Percentiles rank a stretch among this genome's conserved stretches.
phyloP scores from a whole-genome alignment of 2,113 vertebrate genomes.

The Anoplopoma fimbria region DNA sequence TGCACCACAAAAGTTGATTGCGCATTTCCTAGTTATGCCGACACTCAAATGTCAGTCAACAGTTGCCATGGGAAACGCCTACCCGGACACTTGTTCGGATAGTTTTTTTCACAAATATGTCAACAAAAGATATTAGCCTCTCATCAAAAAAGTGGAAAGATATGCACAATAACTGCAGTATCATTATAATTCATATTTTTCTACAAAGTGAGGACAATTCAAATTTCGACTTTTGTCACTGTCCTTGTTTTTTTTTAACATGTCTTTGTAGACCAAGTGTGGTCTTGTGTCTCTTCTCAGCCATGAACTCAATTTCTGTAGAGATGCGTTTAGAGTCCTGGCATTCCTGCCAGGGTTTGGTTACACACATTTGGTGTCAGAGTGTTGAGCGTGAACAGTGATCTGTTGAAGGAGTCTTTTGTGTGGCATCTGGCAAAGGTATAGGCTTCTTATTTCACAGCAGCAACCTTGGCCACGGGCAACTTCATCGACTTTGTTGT shows the following conservation, averaged over 20 bases:
- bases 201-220: neutral
- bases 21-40: neutral
- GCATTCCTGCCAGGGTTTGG: conserved; percentile 60
- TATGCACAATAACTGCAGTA: neutral
- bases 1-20: neutral
- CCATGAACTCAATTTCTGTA: conserved; percentile 17
- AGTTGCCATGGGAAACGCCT: neutral
- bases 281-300: conserved; percentile 23
- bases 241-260: neutral
- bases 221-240: neutral
- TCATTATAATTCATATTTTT: neutral
- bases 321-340: conserved; percentile 35
- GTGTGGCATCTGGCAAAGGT: conserved; percentile 69
- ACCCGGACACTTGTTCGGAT: neutral
- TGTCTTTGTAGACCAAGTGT: neutral
- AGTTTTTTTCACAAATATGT: neutral
- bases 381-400: conserved; percentile 48
- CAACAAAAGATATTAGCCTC: neutral
- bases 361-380: conserved; percentile 61
- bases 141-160: neutral
- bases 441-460: conserved; percentile 72
- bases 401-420: conserved; percentile 74
- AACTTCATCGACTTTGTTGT: conserved; percentile 77
- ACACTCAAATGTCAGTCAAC: neutral
- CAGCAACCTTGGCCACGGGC: conserved; percentile 66